phyloP scores from a whole-genome alignment of 2,888 invertebrate genomes.

The Marasmarcha lunaedactyla region DNA sequence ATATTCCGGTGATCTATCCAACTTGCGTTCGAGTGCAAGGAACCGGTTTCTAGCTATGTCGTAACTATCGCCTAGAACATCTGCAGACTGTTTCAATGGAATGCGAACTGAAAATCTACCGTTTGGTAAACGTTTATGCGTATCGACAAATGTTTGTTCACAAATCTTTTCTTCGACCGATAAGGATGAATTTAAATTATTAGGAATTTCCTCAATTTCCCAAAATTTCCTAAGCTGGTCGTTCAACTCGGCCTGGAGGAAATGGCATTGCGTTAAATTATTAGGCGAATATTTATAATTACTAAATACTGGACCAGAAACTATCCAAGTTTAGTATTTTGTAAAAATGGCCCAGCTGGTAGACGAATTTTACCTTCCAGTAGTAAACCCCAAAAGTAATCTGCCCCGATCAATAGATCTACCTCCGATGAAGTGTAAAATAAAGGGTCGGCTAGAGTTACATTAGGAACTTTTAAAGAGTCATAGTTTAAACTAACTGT shows the following conservation, averaged over 20 bases:
- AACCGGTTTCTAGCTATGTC: conserved; percentile 1
- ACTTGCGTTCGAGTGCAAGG: background rate
- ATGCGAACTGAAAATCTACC: conserved; percentile 1
- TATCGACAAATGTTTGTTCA: background rate
- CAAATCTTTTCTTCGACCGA: background rate
- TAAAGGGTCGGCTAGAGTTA: conserved; percentile 1
- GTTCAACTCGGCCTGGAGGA: background rate
- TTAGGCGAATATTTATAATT: background rate
- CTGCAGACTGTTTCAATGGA: background rate
- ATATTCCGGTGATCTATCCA: too few relatives aligned
- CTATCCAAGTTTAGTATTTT: conserved; percentile 6
- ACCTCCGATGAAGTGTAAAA: background rate
- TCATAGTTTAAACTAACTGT: background rate
- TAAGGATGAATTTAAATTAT: background rate
- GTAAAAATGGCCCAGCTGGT: conserved; percentile 7
- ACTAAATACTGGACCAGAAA: background rate
- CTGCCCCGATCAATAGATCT: conserved; percentile 6
- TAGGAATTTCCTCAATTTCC: conserved; percentile 1
- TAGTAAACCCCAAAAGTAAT: conserved; percentile 13
- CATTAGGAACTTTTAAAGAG: background rate
- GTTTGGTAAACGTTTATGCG: conserved; percentile 1
- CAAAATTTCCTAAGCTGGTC: background rate
- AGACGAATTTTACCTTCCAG: conserved; percentile 6
- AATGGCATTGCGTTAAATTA: background rate
- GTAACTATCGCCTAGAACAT: background rate